Conservation (phyloP, 2,888 invertebrate species). For the Nysson spinosus region DNA sequence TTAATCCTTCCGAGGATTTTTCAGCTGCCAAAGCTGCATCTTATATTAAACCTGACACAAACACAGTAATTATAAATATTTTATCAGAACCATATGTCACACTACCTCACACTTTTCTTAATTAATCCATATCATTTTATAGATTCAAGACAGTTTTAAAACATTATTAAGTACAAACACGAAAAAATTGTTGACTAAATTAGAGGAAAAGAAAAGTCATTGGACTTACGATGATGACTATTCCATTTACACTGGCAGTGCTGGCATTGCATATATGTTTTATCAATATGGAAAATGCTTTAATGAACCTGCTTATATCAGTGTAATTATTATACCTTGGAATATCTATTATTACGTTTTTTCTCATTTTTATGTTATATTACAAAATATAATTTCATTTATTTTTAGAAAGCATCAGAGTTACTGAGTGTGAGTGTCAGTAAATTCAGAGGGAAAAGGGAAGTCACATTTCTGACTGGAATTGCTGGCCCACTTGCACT, state of each 20-base stretch:
- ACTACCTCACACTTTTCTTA: constrained; percentile 4
- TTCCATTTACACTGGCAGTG: constrained; percentile 87
- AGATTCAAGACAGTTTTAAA: constrained; percentile 79
- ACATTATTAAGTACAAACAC: constrained; percentile 76
- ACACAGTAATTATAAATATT: constrained; percentile 23
- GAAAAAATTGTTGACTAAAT: constrained; percentile 74
- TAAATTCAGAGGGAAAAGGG: constrained; percentile 75
- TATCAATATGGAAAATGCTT: constrained; percentile 77
- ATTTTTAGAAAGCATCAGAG: constrained; percentile 76
- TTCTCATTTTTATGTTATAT: background rate
- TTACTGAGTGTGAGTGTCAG: constrained; percentile 76
- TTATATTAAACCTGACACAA: constrained; percentile 68
- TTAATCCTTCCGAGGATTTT: constrained; percentile 79
- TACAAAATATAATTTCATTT: background rate
- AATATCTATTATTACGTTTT: background rate
- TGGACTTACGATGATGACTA: constrained; percentile 78
- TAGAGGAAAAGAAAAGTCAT: constrained; percentile 77
- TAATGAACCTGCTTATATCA: constrained; percentile 61
- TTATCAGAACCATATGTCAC: background rate
- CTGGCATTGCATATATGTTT: constrained; percentile 85
- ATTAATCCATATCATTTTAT: constrained; percentile 48
- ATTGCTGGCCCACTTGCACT: constrained; percentile 84
- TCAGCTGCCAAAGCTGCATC: constrained; percentile 62
- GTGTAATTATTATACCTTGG: constrained; percentile 52
- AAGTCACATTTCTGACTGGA: constrained; percentile 85